Conservation (phyloP, 1,140 invertebrate genomes). For the Drosophila santomea region DNA sequence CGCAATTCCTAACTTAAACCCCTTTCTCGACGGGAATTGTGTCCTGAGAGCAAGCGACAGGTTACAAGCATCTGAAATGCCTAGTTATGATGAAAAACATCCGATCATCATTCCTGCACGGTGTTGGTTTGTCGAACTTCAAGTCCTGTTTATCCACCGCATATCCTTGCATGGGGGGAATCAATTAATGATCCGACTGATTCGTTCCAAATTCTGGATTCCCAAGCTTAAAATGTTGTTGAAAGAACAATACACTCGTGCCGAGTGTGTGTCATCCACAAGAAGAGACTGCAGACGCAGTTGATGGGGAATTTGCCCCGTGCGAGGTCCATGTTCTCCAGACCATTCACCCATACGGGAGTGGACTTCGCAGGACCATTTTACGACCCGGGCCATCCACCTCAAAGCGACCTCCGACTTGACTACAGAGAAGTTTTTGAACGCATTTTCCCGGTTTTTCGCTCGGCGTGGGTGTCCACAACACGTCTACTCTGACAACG, state of each 20-base stretch:
- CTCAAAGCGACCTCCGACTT: slow-evolving; percentile 44
- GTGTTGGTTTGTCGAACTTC: not conserved
- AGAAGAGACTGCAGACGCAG: no score
- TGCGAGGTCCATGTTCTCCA: not conserved
- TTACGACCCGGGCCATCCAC: not conserved
- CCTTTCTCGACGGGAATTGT: not conserved
- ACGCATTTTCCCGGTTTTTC: slow-evolving; percentile 72
- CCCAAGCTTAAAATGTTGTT: not conserved
- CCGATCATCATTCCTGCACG: not conserved
- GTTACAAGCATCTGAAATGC: slow-evolving; percentile 4
- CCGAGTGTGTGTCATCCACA: no score
- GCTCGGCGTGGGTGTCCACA: slow-evolving; percentile 60
- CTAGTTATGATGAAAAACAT: not conserved
- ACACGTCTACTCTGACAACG: slow-evolving; percentile 47
- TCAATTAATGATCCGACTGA: slow-evolving; percentile 9
- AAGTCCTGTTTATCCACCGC: not conserved
- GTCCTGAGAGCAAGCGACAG: not conserved
- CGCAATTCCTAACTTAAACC: not conserved
- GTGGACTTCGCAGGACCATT: not conserved
- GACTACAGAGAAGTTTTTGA: slow-evolving; percentile 73
- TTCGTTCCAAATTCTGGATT: slow-evolving; percentile 4
- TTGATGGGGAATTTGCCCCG: not conserved
- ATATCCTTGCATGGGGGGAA: not conserved
- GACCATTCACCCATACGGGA: not conserved
- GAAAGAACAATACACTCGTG: no score